Base-by-base conservation (phyloP, 2,797 vertebrate genomes). In the Myotis daubentonii region DNA sequence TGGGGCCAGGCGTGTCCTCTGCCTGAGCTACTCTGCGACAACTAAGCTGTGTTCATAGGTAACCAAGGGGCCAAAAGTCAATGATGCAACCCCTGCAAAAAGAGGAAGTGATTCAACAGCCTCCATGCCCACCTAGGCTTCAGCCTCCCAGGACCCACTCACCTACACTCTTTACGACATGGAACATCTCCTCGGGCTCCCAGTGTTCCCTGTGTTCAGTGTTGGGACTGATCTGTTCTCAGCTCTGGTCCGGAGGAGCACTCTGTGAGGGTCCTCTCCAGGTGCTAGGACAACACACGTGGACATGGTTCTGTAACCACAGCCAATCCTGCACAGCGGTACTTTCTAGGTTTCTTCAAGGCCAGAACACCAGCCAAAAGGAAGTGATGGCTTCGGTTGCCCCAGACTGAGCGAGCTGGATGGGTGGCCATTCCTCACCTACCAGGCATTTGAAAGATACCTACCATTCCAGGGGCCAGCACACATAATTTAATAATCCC, bases 61-160 rank as follows among this genome's bases (percentile, higher is more conserved):
- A 87, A 95, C 33, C 36, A 53, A 79, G 66, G 84, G 7, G 51
- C 55, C 86, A 80, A 84, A 79, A 80, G 28, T 81, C 70, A 86
- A 53, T 20, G 79, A 93, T 9, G 57, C 33, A 84, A 28, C 12
- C 78, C 55, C 84, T 66, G 51, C 28, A 55, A 81, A 87, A 95
- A 89, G n/a, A 92, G 41, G 72, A 49, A 53, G 72, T 0, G 0
- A 83, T 38, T 62, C 80, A 72, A 57, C 30, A 78, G 75, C 41
- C 33, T 74, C 62, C 81, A 17, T 38, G 78, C n/a, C 36, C 20
- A 76, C 23, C n/a, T 3, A 41, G 28, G 22, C 22, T 36, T 80
- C 51, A 33, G 49, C 60, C n/a, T 62, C 79, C 47, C 57, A 78
- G 82, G 41, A 87, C 25, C 66, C 33, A 75, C 25, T 91, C 33